A percentile compares a stretch with the other conserved stretches of the same genome.
These are phyloP conservation scores for Gallinago paraguaiae DNA, from an alignment of 2,113 vertebrate species.

Conservation along the genomic window DNA sequence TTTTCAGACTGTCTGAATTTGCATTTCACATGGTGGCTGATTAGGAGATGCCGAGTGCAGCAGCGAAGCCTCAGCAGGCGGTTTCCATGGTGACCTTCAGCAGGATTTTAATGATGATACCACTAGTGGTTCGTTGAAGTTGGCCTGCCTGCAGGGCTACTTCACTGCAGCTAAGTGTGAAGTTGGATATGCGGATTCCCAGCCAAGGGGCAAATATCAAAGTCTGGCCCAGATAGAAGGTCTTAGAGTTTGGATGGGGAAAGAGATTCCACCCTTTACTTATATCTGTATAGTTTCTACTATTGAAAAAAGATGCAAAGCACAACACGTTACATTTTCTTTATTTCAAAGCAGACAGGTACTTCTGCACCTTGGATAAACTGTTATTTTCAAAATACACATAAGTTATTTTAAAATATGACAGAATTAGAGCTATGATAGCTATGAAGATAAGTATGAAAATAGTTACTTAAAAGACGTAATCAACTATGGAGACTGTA, in stretches of 20 bases:
- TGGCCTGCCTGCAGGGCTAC: slow-evolving; percentile 88
- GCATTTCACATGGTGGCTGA: slow-evolving; percentile 96
- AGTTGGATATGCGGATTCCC: slow-evolving; percentile 75
- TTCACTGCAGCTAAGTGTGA: slow-evolving; percentile 84
- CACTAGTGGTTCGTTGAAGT: slow-evolving; percentile 87
- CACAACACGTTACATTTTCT: neutral
- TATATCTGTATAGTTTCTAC: slow-evolving; percentile 10
- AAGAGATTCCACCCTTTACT: slow-evolving; percentile 55
- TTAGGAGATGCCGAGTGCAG: slow-evolving; percentile 86
- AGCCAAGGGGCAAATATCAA: slow-evolving; percentile 83
- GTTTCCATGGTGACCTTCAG: slow-evolving; percentile 97
- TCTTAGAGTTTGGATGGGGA: slow-evolving; percentile 68
- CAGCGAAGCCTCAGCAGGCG: slow-evolving; percentile 89
- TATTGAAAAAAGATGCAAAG: slow-evolving; percentile 38
- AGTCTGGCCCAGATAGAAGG: slow-evolving; percentile 78
- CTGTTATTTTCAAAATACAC: neutral
- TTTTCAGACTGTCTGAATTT: slow-evolving; percentile 99
- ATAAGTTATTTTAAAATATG: neutral
- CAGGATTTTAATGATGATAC: slow-evolving; percentile 96
- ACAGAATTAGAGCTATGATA: neutral
- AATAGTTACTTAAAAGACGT: neutral
- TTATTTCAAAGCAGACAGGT: neutral
- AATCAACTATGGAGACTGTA: neutral
- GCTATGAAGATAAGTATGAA: neutral
- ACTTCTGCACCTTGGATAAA: neutral